Conservation (phyloP, 2,888 invertebrate genomes). For the Aleiodes testaceus region DNA sequence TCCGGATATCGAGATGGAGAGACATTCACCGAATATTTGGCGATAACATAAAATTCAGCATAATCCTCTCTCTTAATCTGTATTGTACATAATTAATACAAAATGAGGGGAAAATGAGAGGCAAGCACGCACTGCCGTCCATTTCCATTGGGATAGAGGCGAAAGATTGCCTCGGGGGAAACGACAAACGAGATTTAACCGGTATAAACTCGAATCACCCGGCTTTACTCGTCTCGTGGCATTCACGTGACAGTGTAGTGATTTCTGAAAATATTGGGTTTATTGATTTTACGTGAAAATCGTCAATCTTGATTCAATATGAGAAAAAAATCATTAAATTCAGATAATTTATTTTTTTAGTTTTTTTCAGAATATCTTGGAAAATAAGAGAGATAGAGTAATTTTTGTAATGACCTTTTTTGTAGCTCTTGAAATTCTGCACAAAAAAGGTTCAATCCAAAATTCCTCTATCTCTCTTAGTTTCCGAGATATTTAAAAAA, state of each 20-base stretch:
- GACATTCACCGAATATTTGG: too few species aligned
- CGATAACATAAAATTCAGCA: not conserved
- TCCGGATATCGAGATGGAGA: too few species aligned
- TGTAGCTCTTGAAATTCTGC: too few species aligned
- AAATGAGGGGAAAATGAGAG: slow-evolving; percentile 22
- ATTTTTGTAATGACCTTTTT: too few species aligned
- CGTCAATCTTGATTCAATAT: not conserved
- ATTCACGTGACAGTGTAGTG: slow-evolving; percentile 40
- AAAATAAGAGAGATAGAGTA: too few species aligned
- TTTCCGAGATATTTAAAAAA: too few species aligned
- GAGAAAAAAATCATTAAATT: too few species aligned
- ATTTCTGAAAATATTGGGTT: not conserved
- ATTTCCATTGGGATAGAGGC: slow-evolving; percentile 30
- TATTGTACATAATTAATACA: slow-evolving; percentile 16
- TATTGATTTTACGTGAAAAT: slow-evolving; percentile 3
- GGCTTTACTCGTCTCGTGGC: slow-evolving; percentile 58
- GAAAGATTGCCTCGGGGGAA: slow-evolving; percentile 55
- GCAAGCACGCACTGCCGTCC: slow-evolving; percentile 13
- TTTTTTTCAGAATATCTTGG: too few species aligned
- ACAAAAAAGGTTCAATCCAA: too few species aligned
- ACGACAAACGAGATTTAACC: slow-evolving; percentile 66
- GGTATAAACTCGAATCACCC: slow-evolving; percentile 64
- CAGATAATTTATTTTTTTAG: too few species aligned
- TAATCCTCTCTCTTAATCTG: slow-evolving; percentile 2
- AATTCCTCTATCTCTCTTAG: too few species aligned